Base-by-base conservation (phyloP, 2,888 invertebrate species). In the Bellardia bayeri region DNA sequence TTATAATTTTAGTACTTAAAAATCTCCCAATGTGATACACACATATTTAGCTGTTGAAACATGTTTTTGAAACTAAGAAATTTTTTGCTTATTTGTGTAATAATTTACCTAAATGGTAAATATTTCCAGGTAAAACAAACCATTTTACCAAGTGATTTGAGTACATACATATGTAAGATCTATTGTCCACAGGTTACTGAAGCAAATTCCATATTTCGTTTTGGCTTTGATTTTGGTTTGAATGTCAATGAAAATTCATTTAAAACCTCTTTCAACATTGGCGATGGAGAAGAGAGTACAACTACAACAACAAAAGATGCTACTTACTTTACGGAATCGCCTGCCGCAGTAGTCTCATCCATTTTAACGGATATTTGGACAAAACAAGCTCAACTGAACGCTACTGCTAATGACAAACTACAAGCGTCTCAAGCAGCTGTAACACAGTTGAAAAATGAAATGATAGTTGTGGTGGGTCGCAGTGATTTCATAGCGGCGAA, bases 391-490 rank as follows among this genome's bases (percentile, higher is more conserved):
- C 81, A 89, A 42, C 87, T 89, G 11, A 89, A 81, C 13, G 69
- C 68, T n/a, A 42, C 79, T 5, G 88, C 91, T 1, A 42, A 89
- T 30, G 71, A 79, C 23, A 89, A 88, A 64, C 64, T 92, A 42
- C 54, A 80, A 58, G 85, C 86, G 6, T 90, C 89, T 4, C 79
- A 78, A 30, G 42, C 45, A 1, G 88, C 87, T 9, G 84, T 91
- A 11, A 86, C 88, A 7, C 81, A 89, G 45, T 78, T 91, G 6
- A 91, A 91, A 63, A 33, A 64, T 40, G 92, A 91, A 79, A 79
- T 92, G 13, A 64, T 89, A 0, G 90, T 90, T 2, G 74, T 91
- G 37, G 90, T 89, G 64, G 92, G 90, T 30, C 89, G 91, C n/a
- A 91, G 91, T 81, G 87, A 90, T 42, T 89, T 86, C 9, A 80